phyloP scores from a whole-genome alignment of 2,797 vertebrate genomes.

The Lepilemur septentrionalis region DNA sequence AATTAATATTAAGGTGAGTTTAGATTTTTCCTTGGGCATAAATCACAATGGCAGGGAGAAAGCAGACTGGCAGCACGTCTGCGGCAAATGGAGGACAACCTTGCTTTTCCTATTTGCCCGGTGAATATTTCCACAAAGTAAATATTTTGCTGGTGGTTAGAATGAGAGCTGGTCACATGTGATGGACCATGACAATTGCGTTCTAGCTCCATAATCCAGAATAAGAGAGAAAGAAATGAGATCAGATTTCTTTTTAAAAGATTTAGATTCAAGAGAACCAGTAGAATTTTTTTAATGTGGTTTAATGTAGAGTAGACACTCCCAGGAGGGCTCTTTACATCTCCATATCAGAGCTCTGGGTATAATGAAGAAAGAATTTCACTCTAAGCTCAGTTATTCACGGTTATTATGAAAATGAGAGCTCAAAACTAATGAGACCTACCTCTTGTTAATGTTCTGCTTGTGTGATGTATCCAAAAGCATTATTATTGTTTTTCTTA shows the following conservation, averaged over 20 bases:
- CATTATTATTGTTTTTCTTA: neutral
- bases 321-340: neutral
- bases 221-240: conserved; percentile 23
- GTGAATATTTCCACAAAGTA: conserved; percentile 16
- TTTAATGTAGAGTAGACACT: neutral
- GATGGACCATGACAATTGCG: neutral
- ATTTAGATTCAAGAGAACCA: neutral
- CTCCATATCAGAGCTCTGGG: neutral
- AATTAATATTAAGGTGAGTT: conserved; percentile 34
- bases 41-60: neutral
- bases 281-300: neutral
- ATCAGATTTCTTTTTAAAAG: neutral
- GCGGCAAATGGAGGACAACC: neutral
- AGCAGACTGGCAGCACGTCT: no score
- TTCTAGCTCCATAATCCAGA: neutral
- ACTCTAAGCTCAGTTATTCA: neutral
- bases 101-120: neutral
- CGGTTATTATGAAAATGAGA: neutral
- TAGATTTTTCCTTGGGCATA: neutral
- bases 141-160: neutral
- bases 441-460: neutral
- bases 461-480: neutral
- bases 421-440: neutral
- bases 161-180: neutral
- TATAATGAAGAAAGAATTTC: neutral